These are phyloP conservation scores for Tragelaphus scriptus DNA, from an alignment of 2,113 vertebrate genomes.

Conservation along the genomic window DNA sequence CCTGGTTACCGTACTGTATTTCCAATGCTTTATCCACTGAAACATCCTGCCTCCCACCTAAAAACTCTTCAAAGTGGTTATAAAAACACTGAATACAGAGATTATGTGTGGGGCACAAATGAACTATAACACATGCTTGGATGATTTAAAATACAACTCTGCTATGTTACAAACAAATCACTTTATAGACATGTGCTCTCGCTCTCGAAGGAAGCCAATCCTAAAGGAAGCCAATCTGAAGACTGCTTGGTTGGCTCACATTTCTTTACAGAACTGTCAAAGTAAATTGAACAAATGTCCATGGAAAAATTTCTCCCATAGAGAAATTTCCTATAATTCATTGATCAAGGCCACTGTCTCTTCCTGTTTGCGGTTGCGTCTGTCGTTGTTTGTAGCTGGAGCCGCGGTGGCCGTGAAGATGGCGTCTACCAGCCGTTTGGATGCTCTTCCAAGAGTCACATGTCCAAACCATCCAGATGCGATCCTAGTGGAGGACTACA, in stretches of 20 bases:
- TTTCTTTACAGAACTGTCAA: conserved; percentile 9
- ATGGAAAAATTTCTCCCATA: not conserved
- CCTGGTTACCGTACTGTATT: not conserved
- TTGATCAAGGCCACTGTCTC: no score
- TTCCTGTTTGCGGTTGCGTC: no score
- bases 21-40: not conserved
- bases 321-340: not conserved
- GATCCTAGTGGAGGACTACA: no score
- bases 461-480: no score
- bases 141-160: not conserved
- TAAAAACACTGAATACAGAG: not conserved
- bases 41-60: not conserved
- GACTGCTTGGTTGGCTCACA: not conserved
- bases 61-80: not conserved
- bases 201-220: not conserved
- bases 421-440: no score
- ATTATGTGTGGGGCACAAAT: not conserved
- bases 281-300: not conserved
- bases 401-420: no score
- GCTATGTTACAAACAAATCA: not conserved
- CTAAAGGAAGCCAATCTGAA: not conserved
- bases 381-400: no score
- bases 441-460: no score
- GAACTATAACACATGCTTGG: not conserved
- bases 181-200: not conserved